Percentiles rank a stretch among this genome's conserved stretches.
These are phyloP conservation scores for Osmerus eperlanus DNA, from an alignment of 2,113 vertebrate genomes.

Conservation along the genomic window DNA sequence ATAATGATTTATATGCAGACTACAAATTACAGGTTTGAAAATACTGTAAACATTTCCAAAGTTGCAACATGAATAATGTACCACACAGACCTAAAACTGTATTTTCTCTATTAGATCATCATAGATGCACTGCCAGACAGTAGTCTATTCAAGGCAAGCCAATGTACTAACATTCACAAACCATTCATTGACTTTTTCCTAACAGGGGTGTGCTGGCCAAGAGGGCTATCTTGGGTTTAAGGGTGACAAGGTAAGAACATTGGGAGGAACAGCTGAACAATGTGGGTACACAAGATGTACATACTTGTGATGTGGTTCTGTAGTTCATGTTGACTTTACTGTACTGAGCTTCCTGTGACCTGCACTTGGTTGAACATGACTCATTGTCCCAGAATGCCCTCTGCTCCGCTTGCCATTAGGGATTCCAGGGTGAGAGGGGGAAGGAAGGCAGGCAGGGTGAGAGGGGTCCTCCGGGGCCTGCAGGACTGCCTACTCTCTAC, in stretches of 20 bases:
- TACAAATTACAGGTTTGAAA: conserved; percentile 47
- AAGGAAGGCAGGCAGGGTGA: conserved; percentile 61
- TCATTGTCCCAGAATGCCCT: not conserved
- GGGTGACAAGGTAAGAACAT: conserved; percentile 76
- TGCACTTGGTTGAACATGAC: conserved; percentile 1
- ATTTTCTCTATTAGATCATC: conserved; percentile 12
- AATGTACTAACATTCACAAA: not conserved
- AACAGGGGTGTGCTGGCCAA: conserved; percentile 75
- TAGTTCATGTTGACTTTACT: not conserved
- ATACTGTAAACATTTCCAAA: conserved; percentile 22
- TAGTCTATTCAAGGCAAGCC: not conserved
- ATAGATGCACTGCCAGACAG: not conserved
- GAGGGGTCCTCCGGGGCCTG: conserved; percentile 67
- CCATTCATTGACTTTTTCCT: conserved; percentile 25
- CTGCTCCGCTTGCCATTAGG: conserved; percentile 53
- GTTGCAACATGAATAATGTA: conserved; percentile 21
- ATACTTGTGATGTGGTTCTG: not conserved
- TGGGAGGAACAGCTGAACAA: not conserved
- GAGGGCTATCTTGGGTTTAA: conserved; percentile 74
- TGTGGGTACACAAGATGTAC: not conserved
- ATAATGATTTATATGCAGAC: conserved; percentile 25
- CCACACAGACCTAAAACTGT: conserved; percentile 9
- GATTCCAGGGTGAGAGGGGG: conserved; percentile 68
- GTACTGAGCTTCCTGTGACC: not conserved
- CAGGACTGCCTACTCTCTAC: conserved; percentile 72